Evolutionary conservation across 37 sponge, comb jelly and placozoan genomes (phyloP), one percentile per base, ranked within the genome.

Genomic region (Cliona cf. orientalis): DNA sequence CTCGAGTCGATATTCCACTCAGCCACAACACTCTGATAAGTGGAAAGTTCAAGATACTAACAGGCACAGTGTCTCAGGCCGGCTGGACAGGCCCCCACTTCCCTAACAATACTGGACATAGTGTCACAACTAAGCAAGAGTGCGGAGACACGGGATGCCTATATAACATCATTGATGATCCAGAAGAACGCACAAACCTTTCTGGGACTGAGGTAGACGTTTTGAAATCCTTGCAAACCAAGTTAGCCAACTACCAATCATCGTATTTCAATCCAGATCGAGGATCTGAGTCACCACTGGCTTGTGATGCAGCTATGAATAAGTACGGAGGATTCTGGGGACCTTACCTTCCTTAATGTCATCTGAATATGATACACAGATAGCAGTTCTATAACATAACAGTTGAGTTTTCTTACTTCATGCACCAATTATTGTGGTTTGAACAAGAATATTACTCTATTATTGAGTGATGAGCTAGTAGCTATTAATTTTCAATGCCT

Each of bases 321-420:
- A 43, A 29, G 39, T 80, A 80, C 55, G 71, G 71, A 35, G 81
- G 81, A 12, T 80, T 49, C 55, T 80, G 81, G 81, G 81, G 81
- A 80, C 69, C 81, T 6, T 80, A 25, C 25, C 46, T 64, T 72
- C 11, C 17, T 11, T 19, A 49, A 11, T 49, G 55, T 17, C 17
- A 49, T 49, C n/a, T n/a, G n/a, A n/a, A n/a, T n/a, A n/a, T n/a
- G n/a, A n/a, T n/a, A n/a, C n/a, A n/a, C n/a, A n/a, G n/a, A n/a
- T n/a, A n/a, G n/a, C n/a, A n/a, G n/a, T n/a, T n/a, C n/a, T n/a
- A n/a, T n/a, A n/a, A n/a, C n/a, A n/a, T n/a, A n/a, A n/a, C n/a
- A n/a, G n/a, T n/a, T n/a, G n/a, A n/a, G n/a, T n/a, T n/a, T n/a
- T n/a, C n/a, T n/a, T n/a, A n/a, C n/a, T n/a, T n/a, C n/a, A n/a